phyloP scores from a whole-genome alignment of 2,797 vertebrate genomes.

The Artibeus jamaicensis region DNA sequence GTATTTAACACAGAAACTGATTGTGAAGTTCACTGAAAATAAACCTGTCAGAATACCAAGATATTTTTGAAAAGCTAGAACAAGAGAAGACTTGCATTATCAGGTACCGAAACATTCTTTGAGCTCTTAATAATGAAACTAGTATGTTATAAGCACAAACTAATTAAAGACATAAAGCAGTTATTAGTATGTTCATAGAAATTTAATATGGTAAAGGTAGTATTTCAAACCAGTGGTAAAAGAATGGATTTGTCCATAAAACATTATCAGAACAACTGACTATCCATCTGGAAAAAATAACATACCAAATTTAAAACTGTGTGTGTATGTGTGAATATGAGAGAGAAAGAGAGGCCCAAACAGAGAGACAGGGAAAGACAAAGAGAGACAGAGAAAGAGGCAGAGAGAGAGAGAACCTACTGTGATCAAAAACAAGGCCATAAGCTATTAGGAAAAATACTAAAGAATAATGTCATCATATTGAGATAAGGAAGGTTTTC shows the following conservation, averaged over 20 bases:
- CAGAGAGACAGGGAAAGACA: neutral
- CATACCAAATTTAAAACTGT: neutral
- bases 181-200: neutral
- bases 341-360: too few species aligned
- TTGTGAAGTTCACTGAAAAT: conserved; percentile 11
- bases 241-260: neutral
- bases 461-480: conserved; percentile 12
- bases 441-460: neutral
- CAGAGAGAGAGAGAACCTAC: neutral
- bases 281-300: conserved; percentile 4
- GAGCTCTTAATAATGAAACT: conserved; percentile 19
- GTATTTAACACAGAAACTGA: neutral
- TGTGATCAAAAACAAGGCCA: neutral
- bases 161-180: neutral
- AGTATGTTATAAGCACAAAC: neutral
- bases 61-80: conserved; percentile 36
- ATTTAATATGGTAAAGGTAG: conserved; percentile 22
- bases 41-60: neutral
- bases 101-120: neutral
- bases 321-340: neutral
- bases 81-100: neutral
- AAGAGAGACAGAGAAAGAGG: neutral
- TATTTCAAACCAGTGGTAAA: conserved; percentile 32
- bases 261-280: neutral
- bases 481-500: neutral